These are phyloP conservation scores for Sternotherus odoratus DNA, from an alignment of 2,797 vertebrate species.

Conservation along the genomic window DNA sequence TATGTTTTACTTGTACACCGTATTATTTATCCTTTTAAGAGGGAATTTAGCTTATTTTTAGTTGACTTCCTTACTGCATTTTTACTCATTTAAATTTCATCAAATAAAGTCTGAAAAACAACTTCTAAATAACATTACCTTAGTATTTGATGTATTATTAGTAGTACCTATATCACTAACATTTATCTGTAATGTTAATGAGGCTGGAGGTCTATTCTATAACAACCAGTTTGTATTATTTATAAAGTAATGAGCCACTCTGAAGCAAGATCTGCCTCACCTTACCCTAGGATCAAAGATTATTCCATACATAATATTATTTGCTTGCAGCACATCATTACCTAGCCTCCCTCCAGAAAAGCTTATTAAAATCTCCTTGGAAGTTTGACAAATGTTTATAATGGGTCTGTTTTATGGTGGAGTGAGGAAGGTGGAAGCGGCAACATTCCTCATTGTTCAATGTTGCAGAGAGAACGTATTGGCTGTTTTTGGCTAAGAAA, in stretches of 20 bases:
- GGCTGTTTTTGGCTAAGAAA: not conserved
- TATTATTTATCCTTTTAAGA: too few relatives aligned
- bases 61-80: too few relatives aligned
- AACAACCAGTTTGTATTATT: not conserved
- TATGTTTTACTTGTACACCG: too few relatives aligned
- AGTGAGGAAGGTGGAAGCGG: not conserved
- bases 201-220: not conserved
- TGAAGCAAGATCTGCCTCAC: not conserved
- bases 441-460: not conserved
- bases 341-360: not conserved
- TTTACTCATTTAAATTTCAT: too few relatives aligned
- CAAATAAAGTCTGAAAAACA: too few relatives aligned
- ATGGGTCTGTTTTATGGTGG: not conserved
- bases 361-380: not conserved
- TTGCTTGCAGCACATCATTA: not conserved
- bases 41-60: too few relatives aligned
- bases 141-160: too few relatives aligned
- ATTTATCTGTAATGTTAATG: not conserved
- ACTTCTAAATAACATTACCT: too few relatives aligned
- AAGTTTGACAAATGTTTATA: not conserved
- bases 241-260: not conserved
- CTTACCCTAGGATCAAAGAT: not conserved
- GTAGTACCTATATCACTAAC: too few relatives aligned
- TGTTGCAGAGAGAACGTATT: not conserved
- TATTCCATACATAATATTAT: not conserved